A percentile compares a stretch with the other conserved stretches of the same genome.
Evolutionary conservation across 2,113 vertebrate species (phyloP).

Genomic region (Argyrosomus japonicus): DNA sequence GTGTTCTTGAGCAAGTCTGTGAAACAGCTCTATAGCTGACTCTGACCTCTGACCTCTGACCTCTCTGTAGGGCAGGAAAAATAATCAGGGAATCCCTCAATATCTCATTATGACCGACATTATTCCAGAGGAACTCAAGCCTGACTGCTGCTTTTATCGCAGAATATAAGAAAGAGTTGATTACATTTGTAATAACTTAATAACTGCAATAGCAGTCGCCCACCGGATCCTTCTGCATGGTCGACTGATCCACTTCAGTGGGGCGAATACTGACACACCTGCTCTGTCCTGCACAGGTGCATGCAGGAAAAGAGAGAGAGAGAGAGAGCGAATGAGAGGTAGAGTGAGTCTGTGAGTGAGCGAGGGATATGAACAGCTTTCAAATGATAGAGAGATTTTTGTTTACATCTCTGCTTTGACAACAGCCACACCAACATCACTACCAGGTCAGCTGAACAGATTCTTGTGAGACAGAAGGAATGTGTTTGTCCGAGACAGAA

Average conservation of each 20-base stretch:
- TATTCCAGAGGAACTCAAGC: not conserved
- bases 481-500: conserved; percentile 11
- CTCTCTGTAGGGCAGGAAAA: not conserved
- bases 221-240: conserved; percentile 51
- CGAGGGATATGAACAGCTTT: not conserved
- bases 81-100: conserved; percentile 26
- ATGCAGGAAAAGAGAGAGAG: conserved; percentile 10
- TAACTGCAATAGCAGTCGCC: conserved; percentile 43
- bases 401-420: not conserved
- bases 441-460: not conserved
- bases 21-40: not conserved
- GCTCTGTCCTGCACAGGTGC: conserved; percentile 70
- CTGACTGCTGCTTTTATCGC: conserved; percentile 10
- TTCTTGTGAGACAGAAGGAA: conserved; percentile 26
- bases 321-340: not conserved
- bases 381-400: not conserved
- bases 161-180: conserved; percentile 39
- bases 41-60: conserved; percentile 33
- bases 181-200: conserved; percentile 60
- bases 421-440: not conserved
- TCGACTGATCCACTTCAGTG: conserved; percentile 65
- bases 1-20: not conserved
- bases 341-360: not conserved
- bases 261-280: conserved; percentile 55
- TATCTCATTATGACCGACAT: conserved; percentile 31